Conservation (phyloP, 2,888 invertebrate species). For the Nipponacmea schrenckii region DNA sequence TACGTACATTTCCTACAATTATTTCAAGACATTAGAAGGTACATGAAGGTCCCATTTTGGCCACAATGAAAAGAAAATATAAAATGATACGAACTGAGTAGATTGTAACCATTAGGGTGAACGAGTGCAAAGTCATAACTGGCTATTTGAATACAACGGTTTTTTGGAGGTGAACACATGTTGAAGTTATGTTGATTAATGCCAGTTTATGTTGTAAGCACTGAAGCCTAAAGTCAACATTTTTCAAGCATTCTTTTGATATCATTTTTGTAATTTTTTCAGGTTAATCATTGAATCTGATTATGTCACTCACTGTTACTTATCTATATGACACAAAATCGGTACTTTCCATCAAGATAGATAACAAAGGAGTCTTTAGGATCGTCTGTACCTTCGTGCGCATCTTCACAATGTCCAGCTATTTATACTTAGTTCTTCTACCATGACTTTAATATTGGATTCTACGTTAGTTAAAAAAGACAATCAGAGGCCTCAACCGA, state of each 20-base stretch:
- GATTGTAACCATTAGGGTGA: conserved; percentile 6
- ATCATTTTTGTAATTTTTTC: too few species aligned
- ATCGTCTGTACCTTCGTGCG: too few species aligned
- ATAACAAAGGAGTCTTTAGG: too few species aligned
- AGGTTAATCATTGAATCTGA: too few species aligned
- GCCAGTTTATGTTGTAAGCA: background rate
- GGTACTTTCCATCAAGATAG: too few species aligned
- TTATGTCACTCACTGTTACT: too few species aligned
- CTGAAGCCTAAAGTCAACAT: background rate
- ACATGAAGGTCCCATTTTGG: background rate
- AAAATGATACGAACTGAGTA: background rate
- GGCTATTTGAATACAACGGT: conserved; percentile 3
- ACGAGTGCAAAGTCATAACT: conserved; percentile 8
- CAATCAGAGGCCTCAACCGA: too few species aligned
- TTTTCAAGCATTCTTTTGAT: background rate
- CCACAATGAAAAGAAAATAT: background rate
- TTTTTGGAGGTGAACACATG: background rate
- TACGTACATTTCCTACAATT: conserved; percentile 1
- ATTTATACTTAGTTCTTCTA: too few species aligned
- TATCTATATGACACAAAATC: too few species aligned
- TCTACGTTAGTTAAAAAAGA: too few species aligned
- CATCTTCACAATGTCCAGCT: too few species aligned
- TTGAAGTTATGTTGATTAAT: background rate
- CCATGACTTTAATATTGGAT: too few species aligned
- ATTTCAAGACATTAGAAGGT: conserved; percentile 1